Conservation (phyloP, 2,888 invertebrate species). For the Idaea biselata region DNA sequence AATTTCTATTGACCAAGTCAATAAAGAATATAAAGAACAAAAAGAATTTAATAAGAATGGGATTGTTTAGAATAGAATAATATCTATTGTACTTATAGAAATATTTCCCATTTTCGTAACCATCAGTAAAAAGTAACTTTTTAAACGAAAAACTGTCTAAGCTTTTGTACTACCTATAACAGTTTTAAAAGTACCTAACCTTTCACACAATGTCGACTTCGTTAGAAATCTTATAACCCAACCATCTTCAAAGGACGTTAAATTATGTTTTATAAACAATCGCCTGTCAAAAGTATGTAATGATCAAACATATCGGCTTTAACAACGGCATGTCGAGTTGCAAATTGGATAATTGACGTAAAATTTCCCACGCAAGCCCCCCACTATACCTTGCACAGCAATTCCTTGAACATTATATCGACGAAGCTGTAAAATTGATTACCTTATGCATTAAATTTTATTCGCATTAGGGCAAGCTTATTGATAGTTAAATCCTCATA, state of each 20-base stretch:
- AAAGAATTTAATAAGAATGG: too few species aligned
- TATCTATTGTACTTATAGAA: too few species aligned
- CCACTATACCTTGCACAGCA: constrained; percentile 4
- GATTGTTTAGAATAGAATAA: too few species aligned
- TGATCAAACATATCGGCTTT: constrained; percentile 44
- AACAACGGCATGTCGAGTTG: constrained; percentile 35
- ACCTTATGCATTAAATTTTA: neutral
- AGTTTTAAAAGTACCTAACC: neutral
- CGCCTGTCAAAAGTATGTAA: constrained; percentile 45
- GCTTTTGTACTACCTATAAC: too few species aligned
- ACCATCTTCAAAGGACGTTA: neutral
- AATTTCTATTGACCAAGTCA: too few species aligned
- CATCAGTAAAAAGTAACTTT: too few species aligned
- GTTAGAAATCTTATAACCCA: neutral
- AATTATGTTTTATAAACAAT: constrained; percentile 26
- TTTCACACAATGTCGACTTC: neutral
- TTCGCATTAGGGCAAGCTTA: neutral
- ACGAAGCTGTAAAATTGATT: constrained; percentile 1
- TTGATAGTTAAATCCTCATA: neutral
- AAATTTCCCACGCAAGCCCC: constrained; percentile 48
- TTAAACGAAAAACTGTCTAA: too few species aligned
- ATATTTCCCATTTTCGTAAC: too few species aligned
- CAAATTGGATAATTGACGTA: constrained; percentile 64
- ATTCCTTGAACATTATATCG: constrained; percentile 12
- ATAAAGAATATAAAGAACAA: too few species aligned